Evolutionary conservation across 1,140 invertebrate species (phyloP), one percentile per base, ranked within the genome.

Genomic region (Drosophila lacertosa): DNA sequence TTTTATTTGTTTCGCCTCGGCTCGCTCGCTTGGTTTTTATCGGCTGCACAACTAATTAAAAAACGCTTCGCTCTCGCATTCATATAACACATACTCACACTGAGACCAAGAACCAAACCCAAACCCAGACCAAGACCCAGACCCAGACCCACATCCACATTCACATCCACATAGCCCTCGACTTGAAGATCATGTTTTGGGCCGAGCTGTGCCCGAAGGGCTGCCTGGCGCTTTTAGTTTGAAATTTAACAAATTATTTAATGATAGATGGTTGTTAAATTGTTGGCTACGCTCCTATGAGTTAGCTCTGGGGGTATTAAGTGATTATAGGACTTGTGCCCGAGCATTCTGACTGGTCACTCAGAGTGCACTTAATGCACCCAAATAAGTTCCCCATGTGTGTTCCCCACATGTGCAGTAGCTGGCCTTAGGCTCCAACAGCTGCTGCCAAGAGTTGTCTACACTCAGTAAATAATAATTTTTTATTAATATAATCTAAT

Each of bases 241-340:
- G 42, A 77, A 83, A 86, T 77, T 86, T 68, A 86, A 82, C 82
- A 86, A 86, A 86, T 86, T 86, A 86, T 86, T 88, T 86, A 86
- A 86, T 86, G 82, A 86, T 86, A 86, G 82, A 86, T 86, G 82
- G 77, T 47, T 88, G 58, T 75, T 77, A 82, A 86, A 82, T 88
- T 82, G 81, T 63, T 55, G 54, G 60, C 59, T 65, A 74, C 72
- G 60, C 67, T 74, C 22, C 20, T 40, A 26, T 44, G 58, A 50
- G 65, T 77, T 74, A 74, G 72, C 20, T 64, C 40, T 20, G 55
- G 42, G 77, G 74, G 74, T 88, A 86, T 82, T 86, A 86, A 88
- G 82, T 78, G 77, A 86, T 86, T 86, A 82, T 77, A 64, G 63
- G 60, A 73, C 48, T 35, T 33, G n/a, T n/a, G 33, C 20, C 51